Percentiles rank a stretch among this genome's conserved stretches.
phyloP scores from a whole-genome alignment of 2,113 vertebrate species.

The Nothobranchius furzeri region DNA sequence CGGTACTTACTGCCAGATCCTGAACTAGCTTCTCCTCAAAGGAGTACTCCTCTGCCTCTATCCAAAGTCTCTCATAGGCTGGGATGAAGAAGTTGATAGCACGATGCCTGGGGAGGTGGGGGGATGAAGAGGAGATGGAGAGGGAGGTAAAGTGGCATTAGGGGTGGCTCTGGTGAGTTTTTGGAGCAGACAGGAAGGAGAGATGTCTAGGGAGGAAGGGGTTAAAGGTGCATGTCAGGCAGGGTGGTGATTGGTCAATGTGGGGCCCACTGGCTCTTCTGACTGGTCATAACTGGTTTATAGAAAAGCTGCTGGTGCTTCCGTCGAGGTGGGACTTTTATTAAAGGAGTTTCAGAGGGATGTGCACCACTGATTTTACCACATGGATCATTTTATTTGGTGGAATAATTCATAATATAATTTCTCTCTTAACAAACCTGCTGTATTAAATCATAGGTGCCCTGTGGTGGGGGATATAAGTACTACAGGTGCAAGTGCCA shows the following conservation, averaged over 20 bases:
- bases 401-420: too few species aligned
- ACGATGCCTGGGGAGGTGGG: slow-evolving; percentile 92
- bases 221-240: slow-evolving; percentile 77
- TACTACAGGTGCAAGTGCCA: too few species aligned
- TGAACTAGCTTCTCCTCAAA: slow-evolving; percentile 99
- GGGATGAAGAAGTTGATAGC: slow-evolving; percentile 99
- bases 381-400: too few species aligned
- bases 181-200: slow-evolving; percentile 64
- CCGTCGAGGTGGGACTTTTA: slow-evolving; percentile 27
- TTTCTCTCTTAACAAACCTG: too few species aligned
- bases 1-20: slow-evolving; percentile 99
- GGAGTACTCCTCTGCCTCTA: slow-evolving; percentile 99
- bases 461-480: too few species aligned
- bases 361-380: too few species aligned
- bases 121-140: slow-evolving; percentile 62
- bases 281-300: slow-evolving; percentile 88
- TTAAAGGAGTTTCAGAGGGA: slow-evolving; percentile 17
- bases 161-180: slow-evolving; percentile 66
- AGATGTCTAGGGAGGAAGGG: slow-evolving; percentile 50
- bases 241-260: slow-evolving; percentile 90
- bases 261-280: slow-evolving; percentile 86
- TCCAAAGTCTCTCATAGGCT: slow-evolving; percentile 99
- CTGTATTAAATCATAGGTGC: too few species aligned
- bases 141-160: slow-evolving; percentile 75
- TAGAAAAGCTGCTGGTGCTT: slow-evolving; percentile 34